Evolutionary conservation across 37 sponge, comb jelly and placozoan genomes (phyloP).

Genomic region (Spongilla lacustris): DNA sequence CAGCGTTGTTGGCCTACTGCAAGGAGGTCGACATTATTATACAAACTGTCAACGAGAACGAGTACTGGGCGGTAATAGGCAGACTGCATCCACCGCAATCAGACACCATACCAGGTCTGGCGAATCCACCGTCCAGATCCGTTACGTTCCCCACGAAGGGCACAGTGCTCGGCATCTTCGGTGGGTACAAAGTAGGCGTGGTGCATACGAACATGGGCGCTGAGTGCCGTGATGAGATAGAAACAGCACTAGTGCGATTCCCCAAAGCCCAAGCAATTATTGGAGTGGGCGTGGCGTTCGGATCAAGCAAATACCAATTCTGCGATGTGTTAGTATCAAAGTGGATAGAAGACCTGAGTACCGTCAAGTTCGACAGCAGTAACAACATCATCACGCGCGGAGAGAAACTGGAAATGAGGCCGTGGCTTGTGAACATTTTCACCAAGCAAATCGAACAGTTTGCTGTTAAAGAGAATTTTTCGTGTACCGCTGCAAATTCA

Average conservation of each 20-base stretch:
- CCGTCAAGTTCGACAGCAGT: background rate
- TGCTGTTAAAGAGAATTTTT: background rate
- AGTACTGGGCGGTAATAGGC: constrained; percentile 16
- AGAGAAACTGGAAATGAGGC: background rate
- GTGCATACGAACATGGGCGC: constrained; percentile 10
- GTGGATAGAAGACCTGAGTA: background rate
- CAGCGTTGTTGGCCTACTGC: background rate
- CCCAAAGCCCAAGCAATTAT: constrained; percentile 1
- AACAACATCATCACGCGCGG: background rate
- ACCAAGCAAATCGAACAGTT: background rate
- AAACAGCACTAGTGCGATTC: constrained; percentile 1
- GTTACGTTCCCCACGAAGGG: background rate
- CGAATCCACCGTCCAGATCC: background rate
- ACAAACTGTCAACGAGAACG: constrained; percentile 14
- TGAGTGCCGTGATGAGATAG: constrained; percentile 9
- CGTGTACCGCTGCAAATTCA: background rate
- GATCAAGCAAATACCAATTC: background rate
- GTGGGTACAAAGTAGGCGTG: constrained; percentile 15
- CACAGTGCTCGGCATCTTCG: constrained; percentile 18
- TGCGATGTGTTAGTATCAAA: constrained; percentile 39
- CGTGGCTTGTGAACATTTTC: background rate
- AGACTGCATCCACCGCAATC: background rate
- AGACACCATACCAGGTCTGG: background rate
- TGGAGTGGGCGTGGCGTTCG: constrained; percentile 8
- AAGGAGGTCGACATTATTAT: background rate